Conservation (phyloP, 1,140 invertebrate genomes). For the Wiebesia pumilae region DNA sequence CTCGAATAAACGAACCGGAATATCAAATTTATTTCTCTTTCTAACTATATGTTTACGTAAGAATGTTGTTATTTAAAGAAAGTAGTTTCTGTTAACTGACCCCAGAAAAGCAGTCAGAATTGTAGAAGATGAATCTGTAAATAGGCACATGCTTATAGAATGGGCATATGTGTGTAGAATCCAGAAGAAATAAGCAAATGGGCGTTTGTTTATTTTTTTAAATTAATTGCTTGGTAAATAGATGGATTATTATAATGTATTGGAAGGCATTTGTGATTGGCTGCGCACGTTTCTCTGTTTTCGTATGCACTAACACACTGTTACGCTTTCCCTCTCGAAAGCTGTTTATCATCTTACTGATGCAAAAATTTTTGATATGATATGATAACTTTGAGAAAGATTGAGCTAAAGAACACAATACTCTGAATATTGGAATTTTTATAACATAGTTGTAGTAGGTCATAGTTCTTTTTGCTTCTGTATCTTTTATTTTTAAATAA, state of each 20-base stretch:
- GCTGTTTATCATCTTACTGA: not conserved
- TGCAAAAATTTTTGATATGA: conserved; percentile 8
- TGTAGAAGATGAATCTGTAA: not conserved
- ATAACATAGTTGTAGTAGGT: not conserved
- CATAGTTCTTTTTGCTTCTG: too few relatives aligned
- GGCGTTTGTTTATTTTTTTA: conserved; percentile 59
- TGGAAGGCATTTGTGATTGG: conserved; percentile 53
- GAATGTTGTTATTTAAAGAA: not conserved
- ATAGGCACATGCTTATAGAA: not conserved
- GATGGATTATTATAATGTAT: conserved; percentile 56
- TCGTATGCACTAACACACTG: conserved; percentile 22
- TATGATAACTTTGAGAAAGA: not conserved
- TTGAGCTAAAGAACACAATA: not conserved
- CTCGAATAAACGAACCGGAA: conserved; percentile 66
- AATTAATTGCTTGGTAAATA: conserved; percentile 68
- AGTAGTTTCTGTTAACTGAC: not conserved
- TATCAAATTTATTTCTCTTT: conserved; percentile 46
- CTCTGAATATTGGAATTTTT: not conserved
- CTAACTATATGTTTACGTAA: not conserved
- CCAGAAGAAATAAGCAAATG: not conserved
- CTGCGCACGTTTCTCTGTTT: conserved; percentile 5
- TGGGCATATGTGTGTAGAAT: too few relatives aligned
- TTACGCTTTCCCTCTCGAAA: not conserved
- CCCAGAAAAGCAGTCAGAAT: not conserved
- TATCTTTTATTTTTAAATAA: not conserved